phyloP scores from a whole-genome alignment of 2,113 vertebrate species.

The Eolophus roseicapilla region DNA sequence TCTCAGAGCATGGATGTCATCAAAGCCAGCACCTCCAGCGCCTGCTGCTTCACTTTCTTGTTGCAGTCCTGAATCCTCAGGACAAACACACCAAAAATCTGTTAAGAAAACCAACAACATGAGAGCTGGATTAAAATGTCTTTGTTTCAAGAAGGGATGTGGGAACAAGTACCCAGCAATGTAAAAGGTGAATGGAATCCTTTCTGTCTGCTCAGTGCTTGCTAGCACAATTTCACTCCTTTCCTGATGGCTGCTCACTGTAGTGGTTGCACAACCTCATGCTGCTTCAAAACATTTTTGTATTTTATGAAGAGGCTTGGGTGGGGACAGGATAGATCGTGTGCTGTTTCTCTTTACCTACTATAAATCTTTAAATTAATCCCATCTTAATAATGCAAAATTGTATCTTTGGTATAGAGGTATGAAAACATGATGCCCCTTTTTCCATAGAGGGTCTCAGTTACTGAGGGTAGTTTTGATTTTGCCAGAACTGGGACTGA shows the following conservation, averaged over 20 bases:
- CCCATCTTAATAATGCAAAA: background rate
- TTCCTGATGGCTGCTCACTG: background rate
- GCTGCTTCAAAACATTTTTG: background rate
- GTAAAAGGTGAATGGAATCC: background rate
- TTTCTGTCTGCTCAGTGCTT: background rate
- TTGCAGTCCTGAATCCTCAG: conserved; percentile 74
- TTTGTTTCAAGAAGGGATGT: background rate
- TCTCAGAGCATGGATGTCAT: conserved; percentile 52
- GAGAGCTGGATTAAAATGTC: background rate
- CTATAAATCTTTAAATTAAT: background rate
- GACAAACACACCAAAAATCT: conserved; percentile 76
- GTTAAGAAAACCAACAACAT: background rate
- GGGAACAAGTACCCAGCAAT: background rate
- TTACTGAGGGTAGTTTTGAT: background rate
- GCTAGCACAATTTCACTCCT: background rate
- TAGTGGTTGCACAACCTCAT: background rate
- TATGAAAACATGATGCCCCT: background rate
- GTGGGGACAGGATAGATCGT: background rate
- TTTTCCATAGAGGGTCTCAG: background rate
- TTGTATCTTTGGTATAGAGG: background rate
- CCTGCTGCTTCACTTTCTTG: conserved; percentile 74
- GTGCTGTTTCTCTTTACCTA: background rate
- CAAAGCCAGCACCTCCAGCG: conserved; percentile 4
- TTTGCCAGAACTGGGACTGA: background rate
- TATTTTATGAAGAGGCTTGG: background rate